Percentiles rank a stretch among this genome's conserved stretches.
Evolutionary conservation across 2,888 invertebrate species (phyloP).

Genomic region (Heliothis peltigera): DNA sequence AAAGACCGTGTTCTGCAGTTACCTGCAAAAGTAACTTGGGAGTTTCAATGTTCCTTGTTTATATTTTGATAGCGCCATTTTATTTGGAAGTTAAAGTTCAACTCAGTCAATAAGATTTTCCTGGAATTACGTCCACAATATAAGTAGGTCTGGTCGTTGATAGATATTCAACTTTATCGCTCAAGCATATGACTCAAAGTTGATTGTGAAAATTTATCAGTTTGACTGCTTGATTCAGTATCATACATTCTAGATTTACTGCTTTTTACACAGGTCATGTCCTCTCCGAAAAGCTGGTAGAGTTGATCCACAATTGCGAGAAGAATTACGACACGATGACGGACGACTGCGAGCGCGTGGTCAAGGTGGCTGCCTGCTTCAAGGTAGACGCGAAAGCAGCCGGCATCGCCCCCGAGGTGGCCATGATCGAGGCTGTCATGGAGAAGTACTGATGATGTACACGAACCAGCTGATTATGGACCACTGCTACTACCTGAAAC

Average conservation of each 20-base stretch:
- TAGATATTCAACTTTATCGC: no score
- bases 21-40: not conserved
- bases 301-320: conserved; percentile 84
- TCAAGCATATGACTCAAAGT: no score
- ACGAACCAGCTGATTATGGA: not conserved
- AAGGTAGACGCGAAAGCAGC: conserved; percentile 76
- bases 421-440: conserved; percentile 85
- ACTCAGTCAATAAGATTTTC: no score
- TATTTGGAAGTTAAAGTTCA: not conserved
- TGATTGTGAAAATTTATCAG: no score
- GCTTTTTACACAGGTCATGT: conserved; percentile 71
- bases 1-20: conserved; percentile 11
- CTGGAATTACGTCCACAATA: no score
- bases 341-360: conserved; percentile 82
- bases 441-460: conserved; percentile 74
- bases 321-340: conserved; percentile 76
- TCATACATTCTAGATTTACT: not conserved
- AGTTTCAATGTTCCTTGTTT: not conserved
- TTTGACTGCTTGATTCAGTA: no score
- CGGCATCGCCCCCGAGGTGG: conserved; percentile 83
- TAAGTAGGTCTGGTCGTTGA: not conserved
- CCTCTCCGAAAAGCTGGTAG: conserved; percentile 79
- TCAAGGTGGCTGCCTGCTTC: conserved; percentile 85
- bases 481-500: conserved; percentile 12
- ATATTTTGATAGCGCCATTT: not conserved